Base-by-base conservation (phyloP, 2,888 invertebrate species). In the Thera obeliscata region DNA sequence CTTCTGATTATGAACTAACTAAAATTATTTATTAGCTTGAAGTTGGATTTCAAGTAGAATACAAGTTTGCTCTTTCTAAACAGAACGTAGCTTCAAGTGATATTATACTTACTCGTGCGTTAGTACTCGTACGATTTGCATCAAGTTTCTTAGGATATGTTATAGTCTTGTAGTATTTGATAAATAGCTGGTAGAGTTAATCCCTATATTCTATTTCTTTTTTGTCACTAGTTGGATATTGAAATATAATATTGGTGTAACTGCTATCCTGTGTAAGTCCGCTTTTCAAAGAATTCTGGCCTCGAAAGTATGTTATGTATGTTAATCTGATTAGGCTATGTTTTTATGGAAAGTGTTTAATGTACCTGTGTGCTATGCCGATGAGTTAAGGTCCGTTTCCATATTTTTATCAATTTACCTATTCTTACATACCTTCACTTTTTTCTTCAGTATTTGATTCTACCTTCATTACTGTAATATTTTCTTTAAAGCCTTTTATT, bases 281-380 rank as follows among this genome's bases (percentile, higher is more conserved):
- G 71, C 71, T 71, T 71, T 71, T 70, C 67, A 61, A 66, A 64
- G 54, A 67, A 61, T 56, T 80, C 78, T 82, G 84, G 87, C 87
- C 87, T 87, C 74, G 75, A 80, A 77, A 80, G 80, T 77, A 33
- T 52, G 52, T 52, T 52, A 33, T 50, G 43, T 50, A 50, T 50
- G 50, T 73, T 78, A 72, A 77, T 81, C 76, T 74, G 81, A 81
- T 85, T 81, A 75, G 85, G 86, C 85, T 86, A 80, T 79, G 78
- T 84, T 81, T 87, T 84, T 78, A 82, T 78, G 80, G 75, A 85
- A 86, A 85, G 81, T 84, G 77, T 86, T 66, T 83, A 80, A 86
- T 84, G 91, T 92, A 92, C 93, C 91, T 92, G 90, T 87, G 70
- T 80, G 83, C 89, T 91, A 88, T 88, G 85, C 88, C 89, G 89